Base-by-base conservation (phyloP, 2,113 vertebrate species). In the Athene noctua region DNA sequence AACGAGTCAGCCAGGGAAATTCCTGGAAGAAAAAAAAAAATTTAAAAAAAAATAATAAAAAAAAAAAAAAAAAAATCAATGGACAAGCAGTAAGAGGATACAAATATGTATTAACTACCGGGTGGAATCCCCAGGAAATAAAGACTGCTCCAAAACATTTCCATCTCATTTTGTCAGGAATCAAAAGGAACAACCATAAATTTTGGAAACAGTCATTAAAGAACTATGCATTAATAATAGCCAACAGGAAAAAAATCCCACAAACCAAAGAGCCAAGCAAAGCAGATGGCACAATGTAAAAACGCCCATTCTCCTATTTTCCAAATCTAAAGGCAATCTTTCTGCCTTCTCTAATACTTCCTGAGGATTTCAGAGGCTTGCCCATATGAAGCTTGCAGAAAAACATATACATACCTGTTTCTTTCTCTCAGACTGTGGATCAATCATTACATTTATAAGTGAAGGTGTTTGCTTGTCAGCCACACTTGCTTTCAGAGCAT, bases 1-100 rank as follows among this genome's bases (percentile, higher is more conserved):
- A 99, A 83, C 98, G 98, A 17, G 99, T 99, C 94, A 99, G 98
- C 99, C 99, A 99, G 20, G 98, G 99, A 97, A 99, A 99, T 51
- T 99, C 99, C 99, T 99, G 90, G 90, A 96, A 98, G 95, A 3
- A 90, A 96, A 95, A 88, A 95, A 42, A 34, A 40, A 4, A 61
- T n/a, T n/a, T n/a, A 30, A 55, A 6, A 71, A 67, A 92, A 88
- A 90, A n/a, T n/a, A n/a, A n/a, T n/a, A n/a, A n/a, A 4, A 61
- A 30, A 55, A 6, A 71, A 67, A 92, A 88, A 90, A n/a, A 90
- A n/a, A 90, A 32, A 3, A 65, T 61, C 38, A 92, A 80, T 3
- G 22, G 51, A 51, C 17, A 73, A 73, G n/a, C 26, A 49, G 17
- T 19, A 90, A 62, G 26, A 49, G 15, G 29, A 67, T 18, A 52